Base-by-base conservation (phyloP, 2,888 invertebrate species). In the Smittia aterrima region DNA sequence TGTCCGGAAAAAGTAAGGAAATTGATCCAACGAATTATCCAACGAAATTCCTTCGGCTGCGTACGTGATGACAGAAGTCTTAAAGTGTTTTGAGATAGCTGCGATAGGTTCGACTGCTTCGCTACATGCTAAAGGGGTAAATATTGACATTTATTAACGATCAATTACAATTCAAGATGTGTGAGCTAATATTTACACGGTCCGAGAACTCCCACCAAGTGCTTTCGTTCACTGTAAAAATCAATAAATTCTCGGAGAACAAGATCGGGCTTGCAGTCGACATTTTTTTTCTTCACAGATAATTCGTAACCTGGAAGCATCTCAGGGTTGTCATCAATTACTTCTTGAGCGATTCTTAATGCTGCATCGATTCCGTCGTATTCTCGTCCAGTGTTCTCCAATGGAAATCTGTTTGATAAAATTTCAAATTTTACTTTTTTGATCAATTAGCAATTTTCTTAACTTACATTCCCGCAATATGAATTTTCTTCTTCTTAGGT, bases 41-140 rank as follows among this genome's bases (percentile, higher is more conserved):
- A 91, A 90, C 58, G 87, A 87, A 1, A 90, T 87, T 0, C 92
- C 91, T 80, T 92, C 92, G 0, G 92, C 92, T 75, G 90, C 89
- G 80, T 92, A 93, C 68, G 91, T 91, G 75, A 93, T 88, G 0
- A 91, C 87, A 75, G 91, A 85, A 70, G 89, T 89, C 77, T 86
- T 87, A 78, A 89, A 91, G 78, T 90, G 89, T 76, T 88, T 89
- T 0, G 92, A 89, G 1, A 93, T 87, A 0, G 91, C 91, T 0
- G 91, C 91, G 40, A 93, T 84, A 0, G 92, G 91, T 79, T 92
- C 92, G 0, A 92, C 89, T 0, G 92, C 92, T 79, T 92, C 92
- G 0, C 91, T 91, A 78, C 92, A 93, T 0, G 90, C 91, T 47
- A n/a, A n/a, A n/a, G n/a, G n/a, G n/a, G n/a, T n/a, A n/a, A n/a